phyloP scores from a whole-genome alignment of 2,888 invertebrate genomes.

The Stomorhina lunata region DNA sequence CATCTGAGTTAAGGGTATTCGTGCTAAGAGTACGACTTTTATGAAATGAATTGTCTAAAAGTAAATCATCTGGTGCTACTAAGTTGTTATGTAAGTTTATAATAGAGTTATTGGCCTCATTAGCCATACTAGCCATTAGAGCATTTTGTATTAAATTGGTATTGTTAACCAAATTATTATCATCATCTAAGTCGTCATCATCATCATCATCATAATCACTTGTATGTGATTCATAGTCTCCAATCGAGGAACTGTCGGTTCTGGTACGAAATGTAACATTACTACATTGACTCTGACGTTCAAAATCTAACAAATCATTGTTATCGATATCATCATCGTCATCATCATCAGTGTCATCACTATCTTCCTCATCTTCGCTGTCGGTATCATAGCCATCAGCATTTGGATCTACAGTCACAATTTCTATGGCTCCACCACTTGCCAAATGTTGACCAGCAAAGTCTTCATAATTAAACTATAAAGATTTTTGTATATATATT shows the following conservation, averaged over 20 bases:
- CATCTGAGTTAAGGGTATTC: conserved; percentile 73
- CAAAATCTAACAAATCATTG: conserved; percentile 66
- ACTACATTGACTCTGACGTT: conserved; percentile 73
- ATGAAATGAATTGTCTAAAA: conserved; percentile 42
- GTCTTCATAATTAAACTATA: conserved; percentile 74
- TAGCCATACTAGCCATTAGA: neutral
- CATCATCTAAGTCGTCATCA: conserved; percentile 59
- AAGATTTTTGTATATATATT: conserved; percentile 13
- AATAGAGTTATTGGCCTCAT: conserved; percentile 17
- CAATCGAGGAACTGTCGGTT: conserved; percentile 78
- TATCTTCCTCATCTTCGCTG: conserved; percentile 67
- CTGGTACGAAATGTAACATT: conserved; percentile 76
- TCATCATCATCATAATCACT: conserved; percentile 78
- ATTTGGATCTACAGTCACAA: conserved; percentile 74
- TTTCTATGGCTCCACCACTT: conserved; percentile 71
- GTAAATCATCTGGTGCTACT: conserved; percentile 51
- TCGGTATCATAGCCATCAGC: conserved; percentile 70
- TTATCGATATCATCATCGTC: conserved; percentile 38
- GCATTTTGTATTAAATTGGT: neutral
- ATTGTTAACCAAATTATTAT: conserved; percentile 3
- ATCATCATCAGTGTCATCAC: conserved; percentile 65
- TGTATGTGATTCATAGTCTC: conserved; percentile 79
- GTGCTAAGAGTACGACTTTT: conserved; percentile 74
- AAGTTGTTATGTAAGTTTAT: conserved; percentile 42
- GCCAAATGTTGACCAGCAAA: conserved; percentile 71